These are phyloP conservation scores for Atractosteus spatula DNA, from an alignment of 2,113 vertebrate genomes.

Conservation along the genomic window DNA sequence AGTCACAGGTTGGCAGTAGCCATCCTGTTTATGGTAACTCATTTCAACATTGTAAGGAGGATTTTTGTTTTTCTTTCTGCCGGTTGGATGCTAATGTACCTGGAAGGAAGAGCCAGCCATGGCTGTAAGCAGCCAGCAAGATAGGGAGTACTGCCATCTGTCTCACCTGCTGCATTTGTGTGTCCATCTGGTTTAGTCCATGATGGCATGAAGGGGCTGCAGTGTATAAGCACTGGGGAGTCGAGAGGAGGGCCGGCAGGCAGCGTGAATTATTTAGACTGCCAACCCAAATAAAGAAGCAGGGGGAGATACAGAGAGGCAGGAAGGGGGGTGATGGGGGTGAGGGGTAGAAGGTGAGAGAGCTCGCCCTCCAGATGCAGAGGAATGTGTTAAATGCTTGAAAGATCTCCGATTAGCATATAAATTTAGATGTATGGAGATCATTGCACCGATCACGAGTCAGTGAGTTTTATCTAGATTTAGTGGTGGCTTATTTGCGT, in stretches of 20 bases:
- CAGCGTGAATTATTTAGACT: slow-evolving; percentile 77
- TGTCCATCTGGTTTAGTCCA: slow-evolving; percentile 78
- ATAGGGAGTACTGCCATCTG: slow-evolving; percentile 77
- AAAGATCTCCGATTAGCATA: slow-evolving; percentile 70
- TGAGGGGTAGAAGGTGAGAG: slow-evolving; percentile 26
- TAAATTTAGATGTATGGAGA: slow-evolving; percentile 77
- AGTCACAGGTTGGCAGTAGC: not conserved
- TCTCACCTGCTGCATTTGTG: slow-evolving; percentile 80
- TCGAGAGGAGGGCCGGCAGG: slow-evolving; percentile 54
- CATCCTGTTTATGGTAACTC: slow-evolving; percentile 32
- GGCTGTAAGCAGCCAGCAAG: slow-evolving; percentile 60
- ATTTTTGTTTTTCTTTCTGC: slow-evolving; percentile 46
- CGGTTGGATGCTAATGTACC: slow-evolving; percentile 71
- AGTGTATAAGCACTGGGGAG: slow-evolving; percentile 50
- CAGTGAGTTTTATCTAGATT: slow-evolving; percentile 77
- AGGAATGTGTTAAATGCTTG: slow-evolving; percentile 67
- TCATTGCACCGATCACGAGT: slow-evolving; percentile 69
- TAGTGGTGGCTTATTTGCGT: slow-evolving; percentile 66
- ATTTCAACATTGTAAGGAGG: slow-evolving; percentile 27
- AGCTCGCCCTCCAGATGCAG: slow-evolving; percentile 48
- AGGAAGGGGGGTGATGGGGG: slow-evolving; percentile 6
- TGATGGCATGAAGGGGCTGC: slow-evolving; percentile 65
- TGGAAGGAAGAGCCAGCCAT: slow-evolving; percentile 68
- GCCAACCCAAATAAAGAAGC: slow-evolving; percentile 66
- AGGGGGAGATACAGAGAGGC: slow-evolving; percentile 35